Evolutionary conservation across 2,888 invertebrate genomes (phyloP), one percentile per base, ranked within the genome.

Genomic region (Adineta ricciae): DNA sequence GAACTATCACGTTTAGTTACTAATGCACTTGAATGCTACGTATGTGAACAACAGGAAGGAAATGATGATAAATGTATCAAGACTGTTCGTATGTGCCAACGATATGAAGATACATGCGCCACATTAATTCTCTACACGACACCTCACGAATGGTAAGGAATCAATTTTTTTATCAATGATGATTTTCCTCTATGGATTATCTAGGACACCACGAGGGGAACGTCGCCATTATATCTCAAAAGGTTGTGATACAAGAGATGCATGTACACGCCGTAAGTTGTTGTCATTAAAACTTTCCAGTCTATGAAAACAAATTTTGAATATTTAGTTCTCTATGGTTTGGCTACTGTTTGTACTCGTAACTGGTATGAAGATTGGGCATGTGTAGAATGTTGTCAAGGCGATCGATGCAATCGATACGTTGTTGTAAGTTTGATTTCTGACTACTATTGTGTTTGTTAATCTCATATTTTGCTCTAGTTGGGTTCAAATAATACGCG

Each of bases 321-420:
- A 54, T n/a, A 56, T 5, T 9, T n/a, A 56, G n/a, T 56, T 7
- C 11, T 9, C 2, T n/a, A n/a, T 9, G n/a, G 8, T 56, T 11
- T 9, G n/a, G 27, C n/a, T 1, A 27, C n/a, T 27, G 9, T 56
- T 27, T 56, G 56, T 56, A n/a, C n/a, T 2, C n/a, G n/a, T 27
- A 5, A n/a, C 27, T 27, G 56, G 9, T 56, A n/a, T n/a, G 27
- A n/a, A n/a, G 27, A 56, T 56, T 27, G 97, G 97, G 94, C 94
- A 87, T 97, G 97, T 91, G 94, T 95, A 0, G 96, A 97, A 90
- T 97, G 97, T 91, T 97, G 97, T 89, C 94, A 94, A 89, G 97
- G 97, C 84, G 97, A 97, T 90, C 93, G 95, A 85, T 97, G 97
- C 91, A 97, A 97, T 91, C 97, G 95, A 90, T 97, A 94, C 90